A percentile compares a stretch with the other conserved stretches of the same genome.
phyloP scores from a whole-genome alignment of 1,140 invertebrate genomes.

The Grapholita molesta region DNA sequence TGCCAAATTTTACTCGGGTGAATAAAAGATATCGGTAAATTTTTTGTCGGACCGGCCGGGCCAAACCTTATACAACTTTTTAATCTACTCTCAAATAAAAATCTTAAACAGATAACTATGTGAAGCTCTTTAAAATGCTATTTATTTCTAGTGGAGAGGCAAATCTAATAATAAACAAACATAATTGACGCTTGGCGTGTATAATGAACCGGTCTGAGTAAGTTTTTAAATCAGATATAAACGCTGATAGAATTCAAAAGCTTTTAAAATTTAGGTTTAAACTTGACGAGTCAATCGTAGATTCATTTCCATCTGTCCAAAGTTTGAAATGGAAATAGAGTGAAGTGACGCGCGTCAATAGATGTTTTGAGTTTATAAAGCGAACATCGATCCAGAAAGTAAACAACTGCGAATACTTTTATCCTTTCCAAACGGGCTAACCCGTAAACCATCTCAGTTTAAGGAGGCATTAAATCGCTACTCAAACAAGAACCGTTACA shows the following conservation, averaged over 20 bases:
- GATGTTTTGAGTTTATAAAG: conserved; percentile 69
- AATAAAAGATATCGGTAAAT: conserved; percentile 34
- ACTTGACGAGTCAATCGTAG: neutral
- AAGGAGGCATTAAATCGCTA: conserved; percentile 77
- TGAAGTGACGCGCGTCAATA: conserved; percentile 40
- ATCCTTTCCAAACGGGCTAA: conserved; percentile 71
- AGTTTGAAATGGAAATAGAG: neutral
- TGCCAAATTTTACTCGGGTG: conserved; percentile 57
- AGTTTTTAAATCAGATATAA: neutral
- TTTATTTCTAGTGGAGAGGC: neutral
- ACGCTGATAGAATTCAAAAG: conserved; percentile 2
- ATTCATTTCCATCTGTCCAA: conserved; percentile 6
- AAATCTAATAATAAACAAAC: neutral
- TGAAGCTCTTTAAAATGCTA: neutral
- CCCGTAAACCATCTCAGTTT: conserved; percentile 76
- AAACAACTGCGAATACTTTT: conserved; percentile 66
- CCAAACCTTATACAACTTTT: neutral
- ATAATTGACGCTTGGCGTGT: neutral
- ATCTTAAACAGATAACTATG: neutral
- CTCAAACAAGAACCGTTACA: conserved; percentile 76
- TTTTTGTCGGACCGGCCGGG: conserved; percentile 21
- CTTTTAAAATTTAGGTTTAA: neutral
- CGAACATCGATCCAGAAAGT: conserved; percentile 57
- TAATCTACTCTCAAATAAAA: neutral
- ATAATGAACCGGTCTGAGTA: neutral